Evolutionary conservation across 2,113 vertebrate genomes (phyloP).

Genomic region (Sterna hirundo): DNA sequence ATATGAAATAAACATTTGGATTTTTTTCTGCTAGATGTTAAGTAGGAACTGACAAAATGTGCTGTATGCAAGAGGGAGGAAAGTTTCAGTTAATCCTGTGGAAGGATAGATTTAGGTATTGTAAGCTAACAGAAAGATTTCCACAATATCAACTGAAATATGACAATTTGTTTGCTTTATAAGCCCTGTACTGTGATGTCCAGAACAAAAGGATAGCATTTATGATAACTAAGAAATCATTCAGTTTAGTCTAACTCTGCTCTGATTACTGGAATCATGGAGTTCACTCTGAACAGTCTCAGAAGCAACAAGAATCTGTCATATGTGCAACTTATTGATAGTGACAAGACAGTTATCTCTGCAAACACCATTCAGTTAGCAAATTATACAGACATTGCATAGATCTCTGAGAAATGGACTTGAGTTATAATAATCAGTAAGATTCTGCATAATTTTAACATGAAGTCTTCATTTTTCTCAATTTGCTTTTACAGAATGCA

Average conservation of each 20-base stretch:
- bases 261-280: background rate
- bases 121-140: background rate
- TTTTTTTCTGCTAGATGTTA: background rate
- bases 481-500: conserved; percentile 53
- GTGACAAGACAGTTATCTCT: background rate
- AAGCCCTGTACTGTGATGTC: background rate
- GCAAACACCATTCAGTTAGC: background rate
- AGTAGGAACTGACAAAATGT: background rate
- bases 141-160: background rate
- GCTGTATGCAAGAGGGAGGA: background rate
- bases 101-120: background rate
- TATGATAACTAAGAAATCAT: background rate
- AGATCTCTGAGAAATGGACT: background rate
- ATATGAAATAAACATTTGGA: background rate
- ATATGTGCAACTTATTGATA: background rate
- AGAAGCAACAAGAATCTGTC: background rate
- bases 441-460: background rate
- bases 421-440: background rate
- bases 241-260: background rate
- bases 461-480: background rate
- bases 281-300: background rate
- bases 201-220: background rate
- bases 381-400: background rate
- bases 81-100: background rate
- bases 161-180: background rate